phyloP scores from a whole-genome alignment of 2,797 vertebrate genomes.

The Gymnoscopelus microlampas region DNA sequence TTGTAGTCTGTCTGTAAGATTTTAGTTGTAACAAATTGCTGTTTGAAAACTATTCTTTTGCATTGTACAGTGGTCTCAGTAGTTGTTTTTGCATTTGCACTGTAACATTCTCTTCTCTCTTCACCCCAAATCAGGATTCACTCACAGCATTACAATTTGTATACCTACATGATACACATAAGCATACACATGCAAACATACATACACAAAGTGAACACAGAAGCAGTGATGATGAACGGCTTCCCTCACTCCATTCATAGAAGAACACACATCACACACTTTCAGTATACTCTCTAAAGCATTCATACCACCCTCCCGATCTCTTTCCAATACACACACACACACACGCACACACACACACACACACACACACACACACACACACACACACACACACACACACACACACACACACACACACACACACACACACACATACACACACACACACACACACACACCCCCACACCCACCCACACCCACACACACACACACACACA shows the following conservation, averaged over 20 bases:
- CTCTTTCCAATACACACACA: background rate
- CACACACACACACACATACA: background rate
- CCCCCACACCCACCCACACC: too few relatives aligned
- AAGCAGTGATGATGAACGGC: too few relatives aligned
- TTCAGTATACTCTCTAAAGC: too few relatives aligned
- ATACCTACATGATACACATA: too few relatives aligned
- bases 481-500: conserved; percentile 9
- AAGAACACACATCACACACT: background rate
- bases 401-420: background rate
- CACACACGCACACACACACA: conserved; percentile 19
- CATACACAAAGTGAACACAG: too few relatives aligned
- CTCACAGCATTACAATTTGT: conserved; percentile 50
- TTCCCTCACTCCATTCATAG: too few relatives aligned
- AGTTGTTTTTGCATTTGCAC: background rate
- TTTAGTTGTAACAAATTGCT: too few relatives aligned
- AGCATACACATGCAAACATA: too few relatives aligned
- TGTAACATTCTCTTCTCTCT: conserved; percentile 48
- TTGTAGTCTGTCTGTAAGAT: too few relatives aligned
- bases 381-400: background rate
- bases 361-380: conserved; percentile 17
- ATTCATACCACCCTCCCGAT: too few relatives aligned
- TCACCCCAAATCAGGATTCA: conserved; percentile 57
- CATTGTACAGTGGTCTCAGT: too few relatives aligned
- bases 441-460: conserved; percentile 12
- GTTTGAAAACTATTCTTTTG: too few relatives aligned